Evolutionary conservation across 1,140 invertebrate species (phyloP), one percentile per base, ranked within the genome.

Genomic region (Hyles euphorbiae): DNA sequence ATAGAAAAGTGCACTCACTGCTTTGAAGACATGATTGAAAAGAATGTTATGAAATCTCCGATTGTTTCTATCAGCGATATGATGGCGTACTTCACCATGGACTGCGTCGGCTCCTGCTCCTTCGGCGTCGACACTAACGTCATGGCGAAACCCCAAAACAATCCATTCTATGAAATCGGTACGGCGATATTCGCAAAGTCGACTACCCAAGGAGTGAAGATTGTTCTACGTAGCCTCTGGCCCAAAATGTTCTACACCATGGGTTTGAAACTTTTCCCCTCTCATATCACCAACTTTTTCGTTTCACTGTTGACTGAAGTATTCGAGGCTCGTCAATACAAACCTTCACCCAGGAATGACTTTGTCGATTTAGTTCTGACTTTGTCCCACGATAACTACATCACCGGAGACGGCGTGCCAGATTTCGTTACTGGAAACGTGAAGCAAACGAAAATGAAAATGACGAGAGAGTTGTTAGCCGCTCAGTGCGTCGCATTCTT

Each of bases 401-500:
- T 40, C 4, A 40, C 8, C 2, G 36, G 36, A 40, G 36, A 40
- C 5, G 36, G 36, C 8, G 36, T 40, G 36, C 36, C 36, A 5
- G 8, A 40, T 8, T 40, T 40, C 2, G 8, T 5, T 5, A 40
- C 36, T 5, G 36, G 36, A 40, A 8, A 40, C 5, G 47, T 44
- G 33, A 56, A 54, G 12, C 70, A 59, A 34, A 34, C 63, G 2
- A 59, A 9, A 0, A 22, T 67, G 10, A 49, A 63, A 6, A 67
- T 69, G 3, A 46, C 58, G 8, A 62, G 69, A 11, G 57, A 74
- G 5, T 50, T 74, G 43, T 48, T 88, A 9, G 52, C 76, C 2
- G 78, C 73, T 5, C 81, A 88, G 56, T 65, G 70, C 22, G 49
- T 87, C n/a, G 40, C 78, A 0, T 85, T 90, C 52, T 76, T 90